phyloP scores from a whole-genome alignment of 2,797 vertebrate genomes.

The Gephyroberyx darwinii region DNA sequence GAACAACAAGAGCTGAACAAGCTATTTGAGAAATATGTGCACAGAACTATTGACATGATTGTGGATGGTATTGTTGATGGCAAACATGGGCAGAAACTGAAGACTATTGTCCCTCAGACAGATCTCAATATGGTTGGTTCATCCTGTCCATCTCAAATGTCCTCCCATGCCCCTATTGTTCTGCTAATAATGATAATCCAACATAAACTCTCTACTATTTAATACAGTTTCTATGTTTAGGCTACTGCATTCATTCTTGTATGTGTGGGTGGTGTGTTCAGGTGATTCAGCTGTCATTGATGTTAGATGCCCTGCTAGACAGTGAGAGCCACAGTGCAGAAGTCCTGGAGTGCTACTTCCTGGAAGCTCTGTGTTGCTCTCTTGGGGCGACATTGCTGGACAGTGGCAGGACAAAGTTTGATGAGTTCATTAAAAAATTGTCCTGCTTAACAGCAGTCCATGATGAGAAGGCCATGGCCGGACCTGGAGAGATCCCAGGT shows the following conservation, averaged over 20 bases:
- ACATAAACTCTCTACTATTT: background rate
- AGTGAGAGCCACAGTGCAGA: slow-evolving; percentile 74
- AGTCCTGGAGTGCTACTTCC: slow-evolving; percentile 90
- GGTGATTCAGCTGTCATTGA: slow-evolving; percentile 89
- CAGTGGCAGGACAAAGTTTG: slow-evolving; percentile 83
- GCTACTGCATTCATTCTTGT: background rate
- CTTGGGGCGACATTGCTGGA: slow-evolving; percentile 89
- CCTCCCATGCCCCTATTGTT: background rate
- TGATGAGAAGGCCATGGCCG: slow-evolving; percentile 79
- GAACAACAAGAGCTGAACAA: slow-evolving; percentile 81
- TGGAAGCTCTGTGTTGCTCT: slow-evolving; percentile 94
- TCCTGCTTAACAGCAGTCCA: slow-evolving; percentile 80
- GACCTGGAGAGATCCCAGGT: slow-evolving; percentile 93
- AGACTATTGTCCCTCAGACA: slow-evolving; percentile 92
- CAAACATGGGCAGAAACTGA: slow-evolving; percentile 86
- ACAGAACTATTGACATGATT: slow-evolving; percentile 88
- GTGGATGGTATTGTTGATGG: slow-evolving; percentile 90
- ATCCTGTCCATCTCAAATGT: slow-evolving; percentile 2
- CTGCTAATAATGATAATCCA: slow-evolving; percentile 1
- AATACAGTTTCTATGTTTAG: background rate
- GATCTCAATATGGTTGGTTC: slow-evolving; percentile 94
- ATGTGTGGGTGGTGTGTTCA: slow-evolving; percentile 60
- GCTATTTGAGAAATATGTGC: slow-evolving; percentile 94
- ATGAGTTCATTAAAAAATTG: slow-evolving; percentile 87
- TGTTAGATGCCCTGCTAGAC: slow-evolving; percentile 87